Base-by-base conservation (phyloP, 2,797 vertebrate species). In the Sebastes taczanowskii region DNA sequence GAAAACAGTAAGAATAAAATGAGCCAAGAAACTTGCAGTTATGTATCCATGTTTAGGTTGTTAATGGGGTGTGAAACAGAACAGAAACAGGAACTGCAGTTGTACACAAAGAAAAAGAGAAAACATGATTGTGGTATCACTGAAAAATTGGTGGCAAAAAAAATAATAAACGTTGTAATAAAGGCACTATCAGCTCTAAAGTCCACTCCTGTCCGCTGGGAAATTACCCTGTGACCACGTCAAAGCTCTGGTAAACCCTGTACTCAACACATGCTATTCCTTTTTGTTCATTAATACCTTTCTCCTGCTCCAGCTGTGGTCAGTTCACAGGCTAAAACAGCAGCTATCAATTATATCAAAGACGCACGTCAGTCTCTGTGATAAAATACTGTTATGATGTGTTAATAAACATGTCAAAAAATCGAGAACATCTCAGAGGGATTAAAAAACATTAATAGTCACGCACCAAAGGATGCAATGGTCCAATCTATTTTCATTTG, bases 181-280 rank as follows among this genome's bases (percentile, higher is more conserved):
- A 96, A 95, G 95, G 95, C 95, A 95, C 95, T 91, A 84, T 88
- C 80, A 84, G 77, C 78, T 81, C 35, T 30, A 53, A 53, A 27
- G 49, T 46, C 65, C 69, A 4, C 59, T 8, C 60, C 61, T 63
- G 18, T 49, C 42, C 2, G 0, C 18, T 16, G 42, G 38, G 16
- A 49, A 49, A 49, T 77, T 27, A 81, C 75, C 82, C 58, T 62
- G 75, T 80, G 58, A 34, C 38, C 62, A 27, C 30, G 52, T 32
- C 74, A 35, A 56, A 76, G 38, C 69, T 75, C 66, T 35, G 38
- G 25, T 73, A 11, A 78, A 81, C 83, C 75, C 86, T 86, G 86
- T 55, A 49, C 10, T 72, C 30, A 61, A 62, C 23, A 55, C 49
- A 59, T 25, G 53, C 13, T 8, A 6, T 23, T 25, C 3, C n/a